Base-by-base conservation (phyloP, 2,888 invertebrate species). In the Ryuthela nishihirai region DNA sequence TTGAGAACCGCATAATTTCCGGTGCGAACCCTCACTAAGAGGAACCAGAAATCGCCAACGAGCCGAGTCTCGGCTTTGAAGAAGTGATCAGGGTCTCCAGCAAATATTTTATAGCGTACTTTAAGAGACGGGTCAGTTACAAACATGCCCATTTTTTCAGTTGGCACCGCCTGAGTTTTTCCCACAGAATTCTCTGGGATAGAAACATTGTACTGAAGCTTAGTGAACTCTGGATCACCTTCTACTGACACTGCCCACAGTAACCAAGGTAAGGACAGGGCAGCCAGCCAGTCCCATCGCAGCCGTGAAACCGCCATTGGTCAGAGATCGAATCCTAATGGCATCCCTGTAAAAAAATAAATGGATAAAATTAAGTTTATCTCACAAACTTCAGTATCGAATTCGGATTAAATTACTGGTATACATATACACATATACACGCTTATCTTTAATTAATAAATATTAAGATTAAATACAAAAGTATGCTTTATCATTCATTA, bases 21-120 rank as follows among this genome's bases (percentile, higher is more conserved):
- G 58, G 93, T 88, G 72, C 90, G 83, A 65, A 91, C 93, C 70
- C 95, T 82, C 60, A 98, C 83, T 50, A 87, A 80, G 49, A 97
- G 80, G 76, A 98, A 98, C 74, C 90, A 91, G 78, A 95, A 94
- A 77, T 97, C 93, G 34, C 97, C 97, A 48, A 97, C 86, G 46
- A 67, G 61, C 59, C 85, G 81, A 68, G 89, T 87, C 73, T 95
- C 94, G 7, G 90, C 90, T 74, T 91, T 92, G 77, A 97, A 97
- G 72, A 94, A 86, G 72, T 86, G 87, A 71, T 90, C 88, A 48
- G 83, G 83, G 77, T 94, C 92, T 40, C 94, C 93, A 69, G 83
- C 83, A 18, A 86, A 81, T 72, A 98, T 92, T 72, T 87, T 86
- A 76, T 85, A 98, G 66, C 86, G 85, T 43, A 95, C 82, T 15